phyloP scores from a whole-genome alignment of 2,113 vertebrate genomes.

The Dissostichus mawsoni region DNA sequence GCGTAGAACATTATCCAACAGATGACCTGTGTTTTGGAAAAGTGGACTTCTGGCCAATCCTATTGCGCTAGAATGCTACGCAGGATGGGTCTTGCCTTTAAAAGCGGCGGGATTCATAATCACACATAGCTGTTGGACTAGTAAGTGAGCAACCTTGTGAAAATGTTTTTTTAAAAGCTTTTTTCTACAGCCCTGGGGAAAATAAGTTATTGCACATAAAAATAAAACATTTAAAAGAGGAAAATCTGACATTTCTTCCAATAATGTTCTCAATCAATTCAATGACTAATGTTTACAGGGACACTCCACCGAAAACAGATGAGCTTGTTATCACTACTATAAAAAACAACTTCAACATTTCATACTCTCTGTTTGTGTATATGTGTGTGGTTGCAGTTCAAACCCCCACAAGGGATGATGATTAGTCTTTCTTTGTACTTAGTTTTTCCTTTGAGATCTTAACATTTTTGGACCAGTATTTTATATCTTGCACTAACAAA shows the following conservation, averaged over 20 bases:
- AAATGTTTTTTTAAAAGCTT: not conserved
- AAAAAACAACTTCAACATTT: not conserved
- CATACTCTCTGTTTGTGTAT: conserved; percentile 4
- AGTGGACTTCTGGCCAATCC: too few species aligned
- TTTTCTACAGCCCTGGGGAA: not conserved
- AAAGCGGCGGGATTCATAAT: not conserved
- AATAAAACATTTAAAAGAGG: not conserved
- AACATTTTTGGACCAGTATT: conserved; percentile 66
- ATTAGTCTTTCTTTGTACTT: conserved; percentile 51
- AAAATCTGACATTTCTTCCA: not conserved
- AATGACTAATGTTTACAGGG: not conserved
- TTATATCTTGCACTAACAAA: conserved; percentile 61
- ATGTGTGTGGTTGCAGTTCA: conserved; percentile 29
- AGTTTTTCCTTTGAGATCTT: conserved; percentile 27
- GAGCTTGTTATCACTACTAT: not conserved
- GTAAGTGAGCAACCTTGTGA: not conserved
- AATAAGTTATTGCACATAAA: not conserved
- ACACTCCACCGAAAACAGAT: not conserved
- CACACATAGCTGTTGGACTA: not conserved
- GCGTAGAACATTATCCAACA: too few species aligned
- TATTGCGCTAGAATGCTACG: too few species aligned
- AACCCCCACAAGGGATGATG: conserved; percentile 30
- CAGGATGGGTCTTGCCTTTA: too few species aligned
- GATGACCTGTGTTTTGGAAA: too few species aligned
- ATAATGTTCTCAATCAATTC: not conserved